phyloP scores from a whole-genome alignment of 2,113 vertebrate genomes.

The Genyomyrus donnyi region DNA sequence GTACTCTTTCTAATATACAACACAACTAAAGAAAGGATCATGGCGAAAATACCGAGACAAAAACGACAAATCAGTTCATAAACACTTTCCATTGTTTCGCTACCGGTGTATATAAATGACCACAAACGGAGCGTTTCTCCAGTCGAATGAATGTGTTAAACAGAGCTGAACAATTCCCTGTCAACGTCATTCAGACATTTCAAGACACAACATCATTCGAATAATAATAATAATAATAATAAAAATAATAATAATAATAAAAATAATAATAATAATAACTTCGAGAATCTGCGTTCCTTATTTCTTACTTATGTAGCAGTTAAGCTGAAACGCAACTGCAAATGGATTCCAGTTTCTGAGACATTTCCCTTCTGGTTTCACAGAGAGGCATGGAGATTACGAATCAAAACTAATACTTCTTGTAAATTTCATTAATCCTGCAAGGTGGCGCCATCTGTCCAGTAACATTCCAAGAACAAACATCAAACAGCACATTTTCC shows the following conservation, averaged over 20 bases:
- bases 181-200: conserved; percentile 71
- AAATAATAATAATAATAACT: conserved; percentile 57
- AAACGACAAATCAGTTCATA: conserved; percentile 39
- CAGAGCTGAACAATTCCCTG: conserved; percentile 76
- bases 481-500: background rate
- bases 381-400: background rate
- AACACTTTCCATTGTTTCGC: conserved; percentile 34
- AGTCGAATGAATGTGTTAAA: conserved; percentile 64
- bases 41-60: conserved; percentile 9
- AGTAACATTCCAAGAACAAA: background rate
- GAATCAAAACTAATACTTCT: background rate
- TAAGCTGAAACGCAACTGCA: background rate
- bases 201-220: conserved; percentile 72
- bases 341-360: background rate
- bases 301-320: no score
- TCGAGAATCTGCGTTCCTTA: conserved; percentile 37
- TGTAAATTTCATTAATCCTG: conserved; percentile 34
- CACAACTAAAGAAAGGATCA: conserved; percentile 1
- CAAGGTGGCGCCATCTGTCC: conserved; percentile 67
- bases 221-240: conserved; percentile 71
- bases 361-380: background rate
- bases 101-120: conserved; percentile 45
- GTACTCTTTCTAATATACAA: conserved; percentile 1
- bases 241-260: conserved; percentile 72
- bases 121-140: conserved; percentile 42